Conservation (phyloP, 2,113 vertebrate species). For the Heterotis niloticus region DNA sequence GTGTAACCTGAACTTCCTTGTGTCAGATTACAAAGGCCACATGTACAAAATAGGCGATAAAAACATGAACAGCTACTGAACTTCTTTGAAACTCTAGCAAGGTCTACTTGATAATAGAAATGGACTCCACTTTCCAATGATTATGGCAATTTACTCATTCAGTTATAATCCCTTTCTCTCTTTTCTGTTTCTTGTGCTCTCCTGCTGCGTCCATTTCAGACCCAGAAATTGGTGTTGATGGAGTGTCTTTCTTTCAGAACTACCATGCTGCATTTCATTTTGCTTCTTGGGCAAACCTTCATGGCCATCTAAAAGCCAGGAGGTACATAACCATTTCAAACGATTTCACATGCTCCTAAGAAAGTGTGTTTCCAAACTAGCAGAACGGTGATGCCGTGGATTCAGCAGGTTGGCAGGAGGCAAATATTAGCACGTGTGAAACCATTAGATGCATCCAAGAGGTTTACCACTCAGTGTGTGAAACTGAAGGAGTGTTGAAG, state of each 20-base stretch:
- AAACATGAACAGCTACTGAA: conserved; percentile 19
- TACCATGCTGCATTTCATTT: not conserved
- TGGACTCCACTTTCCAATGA: conserved; percentile 22
- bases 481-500: not conserved
- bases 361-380: not conserved
- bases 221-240: not conserved
- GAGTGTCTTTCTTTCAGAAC: not conserved
- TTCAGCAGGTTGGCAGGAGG: not conserved
- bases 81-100: conserved; percentile 26
- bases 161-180: not conserved
- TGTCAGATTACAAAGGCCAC: conserved; percentile 20
- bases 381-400: not conserved
- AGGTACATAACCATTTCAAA: conserved; percentile 1
- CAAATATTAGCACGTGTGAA: not conserved
- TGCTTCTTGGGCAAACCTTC: not conserved
- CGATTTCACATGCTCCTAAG: not conserved
- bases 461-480: conserved; percentile 6
- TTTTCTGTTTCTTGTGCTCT: not conserved
- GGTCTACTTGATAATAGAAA: conserved; percentile 18
- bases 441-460: not conserved
- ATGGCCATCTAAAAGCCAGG: not conserved
- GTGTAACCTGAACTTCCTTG: conserved; percentile 21
- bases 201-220: not conserved
- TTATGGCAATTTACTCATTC: conserved; percentile 21
- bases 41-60: not conserved